Percentiles rank a stretch among this genome's conserved stretches.
Conservation (phyloP, 2,888 invertebrate species). For the Horisme vitalbata region DNA sequence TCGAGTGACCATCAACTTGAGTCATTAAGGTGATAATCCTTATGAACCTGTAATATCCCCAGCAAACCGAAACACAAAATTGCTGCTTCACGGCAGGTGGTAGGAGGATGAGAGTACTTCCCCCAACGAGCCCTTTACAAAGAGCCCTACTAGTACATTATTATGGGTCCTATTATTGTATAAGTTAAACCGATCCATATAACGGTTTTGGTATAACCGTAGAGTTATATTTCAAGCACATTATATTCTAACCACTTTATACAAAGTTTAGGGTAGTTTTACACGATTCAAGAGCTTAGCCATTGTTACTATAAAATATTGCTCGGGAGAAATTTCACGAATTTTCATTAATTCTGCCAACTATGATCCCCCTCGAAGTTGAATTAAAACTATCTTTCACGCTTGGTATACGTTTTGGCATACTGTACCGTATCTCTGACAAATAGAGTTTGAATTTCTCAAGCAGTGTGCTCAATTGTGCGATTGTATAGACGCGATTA, state of each 20-base stretch:
- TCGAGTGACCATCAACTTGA: too few species aligned
- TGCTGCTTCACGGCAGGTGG: too few species aligned
- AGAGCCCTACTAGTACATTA: too few species aligned
- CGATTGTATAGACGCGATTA: constrained; percentile 16
- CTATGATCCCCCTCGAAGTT: constrained; percentile 14
- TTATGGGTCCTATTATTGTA: too few species aligned
- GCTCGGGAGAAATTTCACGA: constrained; percentile 3
- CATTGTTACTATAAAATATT: background rate
- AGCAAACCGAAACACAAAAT: too few species aligned
- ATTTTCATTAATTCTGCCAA: constrained; percentile 3
- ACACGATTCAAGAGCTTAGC: background rate
- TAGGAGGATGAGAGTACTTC: too few species aligned
- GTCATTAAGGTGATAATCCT: too few species aligned
- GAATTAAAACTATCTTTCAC: constrained; percentile 12
- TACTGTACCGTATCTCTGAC: background rate
- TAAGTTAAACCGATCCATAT: too few species aligned
- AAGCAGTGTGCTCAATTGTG: background rate
- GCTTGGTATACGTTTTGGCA: background rate
- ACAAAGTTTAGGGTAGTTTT: background rate
- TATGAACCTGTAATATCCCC: too few species aligned
- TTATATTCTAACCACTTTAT: background rate
- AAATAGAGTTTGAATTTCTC: background rate
- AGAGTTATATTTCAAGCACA: background rate
- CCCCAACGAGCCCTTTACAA: too few species aligned
- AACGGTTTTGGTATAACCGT: too few species aligned